Percentiles rank a stretch among this genome's conserved stretches.
phyloP scores from a whole-genome alignment of 2,797 vertebrate species.

The Sardinella longiceps region DNA sequence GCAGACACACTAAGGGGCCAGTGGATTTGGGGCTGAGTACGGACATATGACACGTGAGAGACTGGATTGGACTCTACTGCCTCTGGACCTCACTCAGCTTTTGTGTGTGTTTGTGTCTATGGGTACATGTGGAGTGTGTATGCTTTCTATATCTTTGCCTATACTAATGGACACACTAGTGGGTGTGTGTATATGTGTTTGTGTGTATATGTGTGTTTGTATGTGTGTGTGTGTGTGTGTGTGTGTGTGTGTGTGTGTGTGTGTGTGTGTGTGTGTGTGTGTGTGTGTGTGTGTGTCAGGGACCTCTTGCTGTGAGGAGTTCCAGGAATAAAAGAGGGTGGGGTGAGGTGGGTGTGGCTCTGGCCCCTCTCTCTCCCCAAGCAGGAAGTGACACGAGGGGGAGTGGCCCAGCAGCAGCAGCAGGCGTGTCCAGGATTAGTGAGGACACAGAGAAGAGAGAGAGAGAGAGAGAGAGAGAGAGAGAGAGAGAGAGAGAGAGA shows the following conservation, averaged over 20 bases:
- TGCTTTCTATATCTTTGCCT: slow-evolving; percentile 28
- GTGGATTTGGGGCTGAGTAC: background rate
- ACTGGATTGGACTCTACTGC: background rate
- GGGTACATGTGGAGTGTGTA: no score
- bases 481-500: slow-evolving; percentile 32
- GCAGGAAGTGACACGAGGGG: slow-evolving; percentile 69
- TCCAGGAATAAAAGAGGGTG: slow-evolving; percentile 70
- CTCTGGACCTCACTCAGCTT: background rate
- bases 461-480: background rate
- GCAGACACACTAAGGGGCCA: background rate
- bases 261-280: slow-evolving; percentile 22
- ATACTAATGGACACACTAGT: slow-evolving; percentile 40
- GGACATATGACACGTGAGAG: background rate
- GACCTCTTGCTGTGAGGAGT: slow-evolving; percentile 66
- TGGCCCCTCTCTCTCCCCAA: slow-evolving; percentile 62
- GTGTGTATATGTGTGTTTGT: slow-evolving; percentile 37
- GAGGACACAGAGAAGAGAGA: background rate
- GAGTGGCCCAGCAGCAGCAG: background rate
- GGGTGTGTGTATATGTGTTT: slow-evolving; percentile 29
- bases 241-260: slow-evolving; percentile 42
- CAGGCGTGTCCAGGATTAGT: slow-evolving; percentile 36
- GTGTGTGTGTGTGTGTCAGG: slow-evolving; percentile 1
- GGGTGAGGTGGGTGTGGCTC: slow-evolving; percentile 77
- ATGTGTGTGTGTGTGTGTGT: slow-evolving; percentile 41
- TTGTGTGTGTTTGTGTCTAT: background rate